These are phyloP conservation scores for Micrastur ruficollis DNA, from an alignment of 2,797 vertebrate genomes.

Conservation along the genomic window DNA sequence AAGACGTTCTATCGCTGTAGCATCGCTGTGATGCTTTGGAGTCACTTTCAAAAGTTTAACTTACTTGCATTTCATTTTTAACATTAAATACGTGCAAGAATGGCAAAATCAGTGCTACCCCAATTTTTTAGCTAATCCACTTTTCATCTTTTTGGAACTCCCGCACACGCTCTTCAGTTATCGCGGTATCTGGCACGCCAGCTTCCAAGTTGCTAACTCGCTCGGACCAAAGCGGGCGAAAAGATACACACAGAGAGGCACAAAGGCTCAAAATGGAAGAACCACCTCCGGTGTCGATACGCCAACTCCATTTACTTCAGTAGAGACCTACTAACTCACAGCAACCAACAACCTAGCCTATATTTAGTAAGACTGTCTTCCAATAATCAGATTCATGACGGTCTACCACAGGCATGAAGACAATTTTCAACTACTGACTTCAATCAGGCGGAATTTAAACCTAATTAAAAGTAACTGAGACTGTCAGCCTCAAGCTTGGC, in stretches of 20 bases:
- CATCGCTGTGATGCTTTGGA: background rate
- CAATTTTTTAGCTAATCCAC: background rate
- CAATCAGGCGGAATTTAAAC: background rate
- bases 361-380: background rate
- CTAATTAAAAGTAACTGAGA: background rate
- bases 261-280: background rate
- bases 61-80: background rate
- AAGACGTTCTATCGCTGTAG: background rate
- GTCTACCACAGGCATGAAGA: background rate
- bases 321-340: background rate
- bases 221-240: background rate
- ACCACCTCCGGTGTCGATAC: background rate
- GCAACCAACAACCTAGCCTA: background rate
- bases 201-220: background rate
- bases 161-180: background rate
- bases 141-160: background rate
- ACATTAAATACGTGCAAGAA: background rate
- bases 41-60: background rate
- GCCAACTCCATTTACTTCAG: background rate
- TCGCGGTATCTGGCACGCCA: fast-evolving
- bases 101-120: background rate
- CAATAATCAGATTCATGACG: background rate
- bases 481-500: background rate
- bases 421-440: background rate
- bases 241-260: no score